phyloP scores from a whole-genome alignment of 2,113 vertebrate species.

The Ornithorhynchus anatinus region DNA sequence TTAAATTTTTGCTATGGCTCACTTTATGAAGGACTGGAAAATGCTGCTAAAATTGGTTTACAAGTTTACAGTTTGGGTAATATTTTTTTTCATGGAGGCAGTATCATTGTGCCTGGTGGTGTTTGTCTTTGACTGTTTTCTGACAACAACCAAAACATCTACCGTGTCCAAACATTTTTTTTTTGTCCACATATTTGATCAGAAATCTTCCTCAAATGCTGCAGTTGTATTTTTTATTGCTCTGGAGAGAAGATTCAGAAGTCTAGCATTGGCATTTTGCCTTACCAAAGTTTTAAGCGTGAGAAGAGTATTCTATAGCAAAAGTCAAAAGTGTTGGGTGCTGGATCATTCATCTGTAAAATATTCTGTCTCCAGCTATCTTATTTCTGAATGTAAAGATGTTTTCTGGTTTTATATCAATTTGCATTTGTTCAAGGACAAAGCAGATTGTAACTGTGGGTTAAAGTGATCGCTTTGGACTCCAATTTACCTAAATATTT shows the following conservation, averaged over 20 bases:
- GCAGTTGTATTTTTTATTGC: slow-evolving; percentile 3
- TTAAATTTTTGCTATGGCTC: slow-evolving; percentile 39
- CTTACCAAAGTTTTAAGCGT: slow-evolving; percentile 18
- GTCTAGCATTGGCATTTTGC: slow-evolving; percentile 31
- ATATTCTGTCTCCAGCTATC: slow-evolving; percentile 17
- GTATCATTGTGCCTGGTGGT: not conserved
- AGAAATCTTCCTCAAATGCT: not conserved
- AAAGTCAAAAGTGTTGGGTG: not conserved
- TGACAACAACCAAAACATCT: slow-evolving; percentile 5
- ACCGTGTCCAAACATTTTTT: not conserved
- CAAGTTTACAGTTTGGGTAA: slow-evolving; percentile 39
- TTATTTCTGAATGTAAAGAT: slow-evolving; percentile 47
- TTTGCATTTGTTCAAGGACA: slow-evolving; percentile 25
- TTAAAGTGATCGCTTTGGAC: slow-evolving; percentile 42
- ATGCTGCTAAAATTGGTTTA: slow-evolving; percentile 67
- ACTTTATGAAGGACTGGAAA: slow-evolving; percentile 66
- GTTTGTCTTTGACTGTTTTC: not conserved
- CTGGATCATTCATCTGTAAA: not conserved
- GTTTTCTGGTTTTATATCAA: slow-evolving; percentile 19
- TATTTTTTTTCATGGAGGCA: not conserved
- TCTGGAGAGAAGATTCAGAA: slow-evolving; percentile 36
- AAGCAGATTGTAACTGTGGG: slow-evolving; percentile 21
- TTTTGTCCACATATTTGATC: not conserved
- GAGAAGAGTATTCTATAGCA: slow-evolving; percentile 1
- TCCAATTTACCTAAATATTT: slow-evolving; percentile 50